phyloP scores from a whole-genome alignment of 2,113 vertebrate species.

The Cololabis saira region DNA sequence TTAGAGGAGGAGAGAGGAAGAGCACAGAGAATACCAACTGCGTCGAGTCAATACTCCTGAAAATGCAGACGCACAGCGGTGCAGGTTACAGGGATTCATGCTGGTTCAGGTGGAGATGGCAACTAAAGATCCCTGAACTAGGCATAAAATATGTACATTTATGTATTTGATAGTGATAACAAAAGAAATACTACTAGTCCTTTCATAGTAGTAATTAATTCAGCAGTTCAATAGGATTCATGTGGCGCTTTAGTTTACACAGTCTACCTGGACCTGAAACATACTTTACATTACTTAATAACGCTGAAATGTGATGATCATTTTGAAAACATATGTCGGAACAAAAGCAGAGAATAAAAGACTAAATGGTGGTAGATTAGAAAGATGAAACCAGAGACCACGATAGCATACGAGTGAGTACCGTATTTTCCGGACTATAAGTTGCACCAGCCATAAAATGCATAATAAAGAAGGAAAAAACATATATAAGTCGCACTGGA shows the following conservation, averaged over 20 bases:
- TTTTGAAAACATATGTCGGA: slow-evolving; percentile 38
- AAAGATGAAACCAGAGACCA: slow-evolving; percentile 2
- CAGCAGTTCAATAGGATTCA: slow-evolving; percentile 37
- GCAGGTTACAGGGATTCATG: slow-evolving; percentile 8
- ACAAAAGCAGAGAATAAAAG: slow-evolving; percentile 26
- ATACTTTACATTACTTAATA: slow-evolving; percentile 12
- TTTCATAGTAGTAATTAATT: slow-evolving; percentile 50
- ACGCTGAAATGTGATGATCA: slow-evolving; percentile 40
- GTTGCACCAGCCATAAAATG: no score
- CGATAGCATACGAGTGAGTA: slow-evolving; percentile 15
- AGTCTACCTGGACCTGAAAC: no score
- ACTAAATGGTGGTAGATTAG: slow-evolving; percentile 22
- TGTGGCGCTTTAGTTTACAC: neutral
- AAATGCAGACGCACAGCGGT: neutral
- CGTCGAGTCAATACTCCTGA: slow-evolving; percentile 3
- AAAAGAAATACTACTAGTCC: slow-evolving; percentile 29
- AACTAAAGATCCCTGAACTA: neutral
- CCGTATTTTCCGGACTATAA: no score
- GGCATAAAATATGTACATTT: no score
- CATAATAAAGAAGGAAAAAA: no score
- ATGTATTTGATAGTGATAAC: neutral
- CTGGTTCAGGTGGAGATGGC: neutral
- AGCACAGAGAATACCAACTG: slow-evolving; percentile 51
- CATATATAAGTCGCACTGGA: no score
- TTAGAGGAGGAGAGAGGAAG: slow-evolving; percentile 46